Percentiles rank a stretch among this genome's conserved stretches.
Evolutionary conservation across 2,113 vertebrate species (phyloP).

Genomic region (Rhabdornis inornatus): DNA sequence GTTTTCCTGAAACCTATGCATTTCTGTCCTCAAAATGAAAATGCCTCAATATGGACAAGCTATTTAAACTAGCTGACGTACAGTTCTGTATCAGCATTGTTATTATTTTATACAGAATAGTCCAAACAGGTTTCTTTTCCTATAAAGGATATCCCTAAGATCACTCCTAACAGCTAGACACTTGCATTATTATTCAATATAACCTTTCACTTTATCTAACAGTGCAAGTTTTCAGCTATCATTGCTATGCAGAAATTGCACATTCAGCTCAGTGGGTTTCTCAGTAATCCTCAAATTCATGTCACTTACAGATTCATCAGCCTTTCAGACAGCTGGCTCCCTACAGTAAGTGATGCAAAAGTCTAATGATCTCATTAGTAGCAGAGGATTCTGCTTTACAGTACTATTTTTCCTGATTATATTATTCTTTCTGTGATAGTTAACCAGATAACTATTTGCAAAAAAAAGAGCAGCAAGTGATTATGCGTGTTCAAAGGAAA

Average conservation of each 20-base stretch:
- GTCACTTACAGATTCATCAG: background rate
- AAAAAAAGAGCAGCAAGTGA: background rate
- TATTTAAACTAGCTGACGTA: background rate
- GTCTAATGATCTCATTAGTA: constrained; percentile 16
- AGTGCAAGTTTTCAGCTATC: background rate
- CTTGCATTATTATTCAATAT: background rate
- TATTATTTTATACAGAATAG: background rate
- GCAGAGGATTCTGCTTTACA: background rate
- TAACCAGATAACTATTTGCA: background rate
- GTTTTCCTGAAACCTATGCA: background rate
- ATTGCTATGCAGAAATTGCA: background rate
- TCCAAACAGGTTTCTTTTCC: background rate
- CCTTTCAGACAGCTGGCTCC: background rate
- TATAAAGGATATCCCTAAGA: background rate
- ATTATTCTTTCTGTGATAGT: background rate
- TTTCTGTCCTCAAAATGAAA: background rate
- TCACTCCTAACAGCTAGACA: background rate
- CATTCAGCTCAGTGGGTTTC: background rate
- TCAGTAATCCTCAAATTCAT: background rate
- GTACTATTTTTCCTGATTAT: background rate
- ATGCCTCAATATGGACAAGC: background rate
- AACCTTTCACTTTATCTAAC: background rate
- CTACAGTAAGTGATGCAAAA: background rate
- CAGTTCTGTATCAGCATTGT: background rate
- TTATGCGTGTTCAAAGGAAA: background rate